These are phyloP conservation scores for Chaetodon auriga DNA, from an alignment of 2,113 vertebrate species.

Conservation along the genomic window DNA sequence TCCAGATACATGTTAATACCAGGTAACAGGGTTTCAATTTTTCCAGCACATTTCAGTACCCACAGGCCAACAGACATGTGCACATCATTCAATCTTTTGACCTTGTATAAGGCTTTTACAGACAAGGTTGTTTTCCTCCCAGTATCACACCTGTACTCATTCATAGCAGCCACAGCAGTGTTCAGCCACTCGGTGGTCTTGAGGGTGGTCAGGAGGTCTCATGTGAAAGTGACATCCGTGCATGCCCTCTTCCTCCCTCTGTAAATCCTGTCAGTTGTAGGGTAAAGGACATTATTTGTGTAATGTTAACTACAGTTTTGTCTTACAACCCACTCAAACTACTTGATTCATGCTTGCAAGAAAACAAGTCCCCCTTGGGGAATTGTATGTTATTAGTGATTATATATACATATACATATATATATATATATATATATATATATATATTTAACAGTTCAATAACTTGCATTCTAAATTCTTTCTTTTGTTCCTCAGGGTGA, in stretches of 20 bases:
- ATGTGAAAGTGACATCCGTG: slow-evolving; percentile 10
- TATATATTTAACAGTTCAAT: slow-evolving; percentile 44
- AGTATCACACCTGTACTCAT: not conserved
- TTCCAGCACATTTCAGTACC: not conserved
- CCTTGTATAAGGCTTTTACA: not conserved
- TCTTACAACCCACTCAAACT: slow-evolving; percentile 12
- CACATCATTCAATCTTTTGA: not conserved
- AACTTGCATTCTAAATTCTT: slow-evolving; percentile 58
- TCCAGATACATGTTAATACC: slow-evolving; percentile 18
- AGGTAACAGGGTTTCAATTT: not conserved
- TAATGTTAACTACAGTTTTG: slow-evolving; percentile 14
- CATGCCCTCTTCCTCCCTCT: slow-evolving; percentile 18
- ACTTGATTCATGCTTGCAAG: slow-evolving; percentile 29
- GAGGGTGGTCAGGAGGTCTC: not conserved
- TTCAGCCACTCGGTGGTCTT: not conserved
- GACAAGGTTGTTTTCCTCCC: not conserved
- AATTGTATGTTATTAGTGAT: slow-evolving; percentile 12
- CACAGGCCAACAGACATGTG: not conserved
- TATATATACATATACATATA: slow-evolving; percentile 29
- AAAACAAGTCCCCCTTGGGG: not conserved
- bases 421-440: slow-evolving; percentile 36
- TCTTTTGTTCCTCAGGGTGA: slow-evolving; percentile 81
- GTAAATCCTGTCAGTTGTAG: slow-evolving; percentile 7
- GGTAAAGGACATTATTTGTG: slow-evolving; percentile 34
- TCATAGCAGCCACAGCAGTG: not conserved